These are phyloP conservation scores for Triplophysa bombifrons DNA, from an alignment of 2,797 vertebrate species.

Conservation along the genomic window DNA sequence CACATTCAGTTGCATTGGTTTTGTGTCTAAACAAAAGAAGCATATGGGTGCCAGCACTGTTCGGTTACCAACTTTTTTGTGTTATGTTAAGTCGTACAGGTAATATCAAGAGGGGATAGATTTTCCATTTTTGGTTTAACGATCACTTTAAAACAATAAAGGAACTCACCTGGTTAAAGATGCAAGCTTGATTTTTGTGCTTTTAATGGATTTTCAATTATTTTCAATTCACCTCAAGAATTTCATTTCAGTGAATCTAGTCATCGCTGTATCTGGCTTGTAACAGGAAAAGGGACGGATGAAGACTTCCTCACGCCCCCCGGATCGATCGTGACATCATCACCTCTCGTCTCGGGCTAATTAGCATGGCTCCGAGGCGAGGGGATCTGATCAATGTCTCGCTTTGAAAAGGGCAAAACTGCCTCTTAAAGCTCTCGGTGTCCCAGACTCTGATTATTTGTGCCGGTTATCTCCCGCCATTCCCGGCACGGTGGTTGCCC, in stretches of 20 bases:
- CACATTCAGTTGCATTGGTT: too few species aligned
- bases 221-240: neutral
- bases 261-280: constrained; percentile 16
- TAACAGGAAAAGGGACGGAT: constrained; percentile 24
- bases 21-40: too few species aligned
- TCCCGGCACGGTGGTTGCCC: constrained; percentile 46
- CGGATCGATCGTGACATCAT: constrained; percentile 53
- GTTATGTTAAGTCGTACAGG: too few species aligned
- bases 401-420: constrained; percentile 59
- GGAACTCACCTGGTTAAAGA: neutral
- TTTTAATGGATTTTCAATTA: neutral
- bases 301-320: constrained; percentile 35
- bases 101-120: too few species aligned
- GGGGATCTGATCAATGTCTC: constrained; percentile 55
- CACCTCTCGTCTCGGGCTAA: constrained; percentile 50
- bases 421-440: constrained; percentile 52
- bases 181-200: too few species aligned
- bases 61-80: too few species aligned
- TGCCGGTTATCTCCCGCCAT: constrained; percentile 56
- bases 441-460: constrained; percentile 52
- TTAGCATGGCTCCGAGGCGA: constrained; percentile 58
- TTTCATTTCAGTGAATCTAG: too few species aligned
- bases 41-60: too few species aligned
- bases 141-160: constrained; percentile 17
- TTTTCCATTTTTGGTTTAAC: too few species aligned